Evolutionary conservation across 2,113 vertebrate genomes (phyloP).

Genomic region (Eubucco bourcierii): DNA sequence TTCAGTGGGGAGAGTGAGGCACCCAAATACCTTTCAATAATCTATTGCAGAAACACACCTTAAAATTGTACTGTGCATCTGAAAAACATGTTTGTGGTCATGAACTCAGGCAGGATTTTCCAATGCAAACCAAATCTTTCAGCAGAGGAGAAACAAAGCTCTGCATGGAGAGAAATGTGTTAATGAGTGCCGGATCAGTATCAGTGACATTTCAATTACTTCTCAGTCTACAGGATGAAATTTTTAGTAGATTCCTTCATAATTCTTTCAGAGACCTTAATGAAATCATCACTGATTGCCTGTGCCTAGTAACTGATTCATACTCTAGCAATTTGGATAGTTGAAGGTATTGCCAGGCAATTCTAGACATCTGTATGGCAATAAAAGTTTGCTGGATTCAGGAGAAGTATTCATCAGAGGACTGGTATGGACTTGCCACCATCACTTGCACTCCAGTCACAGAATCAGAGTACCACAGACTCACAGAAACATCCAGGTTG

Average conservation of each 20-base stretch:
- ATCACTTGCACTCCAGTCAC: no score
- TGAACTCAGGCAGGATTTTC: background rate
- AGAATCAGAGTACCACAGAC: no score
- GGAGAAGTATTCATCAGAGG: background rate
- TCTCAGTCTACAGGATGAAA: background rate
- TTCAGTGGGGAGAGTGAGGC: background rate
- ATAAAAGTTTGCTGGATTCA: background rate
- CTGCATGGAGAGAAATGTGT: background rate
- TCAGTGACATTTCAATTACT: background rate
- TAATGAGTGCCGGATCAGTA: background rate
- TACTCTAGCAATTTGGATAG: background rate
- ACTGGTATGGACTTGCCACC: background rate
- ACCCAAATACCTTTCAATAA: background rate
- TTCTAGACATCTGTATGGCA: background rate
- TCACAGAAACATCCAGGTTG: no score
- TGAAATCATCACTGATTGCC: background rate
- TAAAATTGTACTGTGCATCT: background rate
- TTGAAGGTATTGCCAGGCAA: background rate
- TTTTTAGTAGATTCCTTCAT: background rate
- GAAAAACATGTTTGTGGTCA: background rate
- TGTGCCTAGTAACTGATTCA: background rate
- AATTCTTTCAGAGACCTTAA: background rate
- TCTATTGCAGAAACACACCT: background rate
- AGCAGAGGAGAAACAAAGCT: background rate
- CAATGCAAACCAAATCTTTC: background rate